Evolutionary conservation across 1,140 invertebrate genomes (phyloP), one percentile per base, ranked within the genome.

Genomic region (Drosophila takahashii): DNA sequence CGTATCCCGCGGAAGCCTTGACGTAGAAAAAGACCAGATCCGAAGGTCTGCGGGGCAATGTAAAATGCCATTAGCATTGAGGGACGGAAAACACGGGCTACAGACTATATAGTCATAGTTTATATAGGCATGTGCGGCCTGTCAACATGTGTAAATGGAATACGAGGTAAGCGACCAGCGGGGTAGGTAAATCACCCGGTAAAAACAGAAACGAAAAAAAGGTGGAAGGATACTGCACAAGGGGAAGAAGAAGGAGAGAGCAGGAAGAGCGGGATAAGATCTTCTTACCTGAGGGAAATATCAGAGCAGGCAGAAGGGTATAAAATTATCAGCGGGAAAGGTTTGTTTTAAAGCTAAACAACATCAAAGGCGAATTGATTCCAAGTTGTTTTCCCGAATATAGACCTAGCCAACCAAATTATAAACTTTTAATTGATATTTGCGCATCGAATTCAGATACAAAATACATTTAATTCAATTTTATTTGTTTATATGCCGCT

Each of bases 31-130:
- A 36, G 36, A 54, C 29, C 41, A 37, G 48, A 69, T 37, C 44
- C 34, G 41, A 54, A 79, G 72, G 67, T 77, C 80, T 67, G 76
- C 56, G 72, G 9, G 47, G 36, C 61, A 54, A 54, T 81, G 81
- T 72, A 78, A 59, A 59, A 71, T 69, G 75, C 47, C 62, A 87
- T 86, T 86, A 86, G 74, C 83, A 77, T 79, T 86, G 79, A 79
- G 75, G 56, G 29, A 59, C 52, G 60, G 62, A 44, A 62, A 58
- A 58, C 45, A 65, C 62, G 9, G 50, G 16, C 32, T 47, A 22
- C 48, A 32, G 26, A 39, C 48, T 56, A 70, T 54, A 69, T 56
- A 50, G 52, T 48, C 47, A 48, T 59, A 58, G 59, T 58, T 34
- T 15, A 4, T 44, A 44, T 58, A 15, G 72, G 78, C 79, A 81